Conservation (phyloP, 2,797 vertebrate genomes). For the Sebastes melanostomus region DNA sequence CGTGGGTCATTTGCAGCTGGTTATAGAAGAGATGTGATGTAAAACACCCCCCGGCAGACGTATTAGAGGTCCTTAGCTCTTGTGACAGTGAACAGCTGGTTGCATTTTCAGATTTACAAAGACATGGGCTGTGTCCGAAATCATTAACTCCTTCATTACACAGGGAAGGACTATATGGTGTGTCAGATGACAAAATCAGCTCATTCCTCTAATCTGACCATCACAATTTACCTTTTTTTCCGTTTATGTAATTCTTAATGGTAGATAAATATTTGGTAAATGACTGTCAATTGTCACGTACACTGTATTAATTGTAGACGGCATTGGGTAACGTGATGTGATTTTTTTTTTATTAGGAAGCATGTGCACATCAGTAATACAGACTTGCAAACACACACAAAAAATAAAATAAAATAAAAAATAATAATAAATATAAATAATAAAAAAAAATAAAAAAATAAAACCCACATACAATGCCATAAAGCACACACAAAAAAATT, state of each 20-base stretch:
- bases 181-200: not conserved
- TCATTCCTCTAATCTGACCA: not conserved
- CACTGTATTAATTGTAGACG: not conserved
- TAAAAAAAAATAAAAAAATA: too few species aligned
- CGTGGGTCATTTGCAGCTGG: conserved; percentile 2
- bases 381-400: too few species aligned
- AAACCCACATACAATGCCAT: too few species aligned
- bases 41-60: not conserved
- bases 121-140: not conserved
- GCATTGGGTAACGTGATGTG: not conserved
- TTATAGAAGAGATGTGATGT: conserved; percentile 14
- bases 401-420: too few species aligned
- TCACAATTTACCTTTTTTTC: not conserved
- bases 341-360: too few species aligned
- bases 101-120: conserved; percentile 15
- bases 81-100: conserved; percentile 32
- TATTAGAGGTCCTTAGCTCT: not conserved
- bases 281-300: too few species aligned
- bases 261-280: not conserved
- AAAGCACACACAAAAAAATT: too few species aligned
- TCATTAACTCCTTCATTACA: not conserved
- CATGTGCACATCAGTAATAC: too few species aligned
- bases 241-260: not conserved
- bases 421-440: too few species aligned
- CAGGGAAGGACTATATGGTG: not conserved